Base-by-base conservation (phyloP, 2,888 invertebrate genomes). In the Keiferia lycopersicella region DNA sequence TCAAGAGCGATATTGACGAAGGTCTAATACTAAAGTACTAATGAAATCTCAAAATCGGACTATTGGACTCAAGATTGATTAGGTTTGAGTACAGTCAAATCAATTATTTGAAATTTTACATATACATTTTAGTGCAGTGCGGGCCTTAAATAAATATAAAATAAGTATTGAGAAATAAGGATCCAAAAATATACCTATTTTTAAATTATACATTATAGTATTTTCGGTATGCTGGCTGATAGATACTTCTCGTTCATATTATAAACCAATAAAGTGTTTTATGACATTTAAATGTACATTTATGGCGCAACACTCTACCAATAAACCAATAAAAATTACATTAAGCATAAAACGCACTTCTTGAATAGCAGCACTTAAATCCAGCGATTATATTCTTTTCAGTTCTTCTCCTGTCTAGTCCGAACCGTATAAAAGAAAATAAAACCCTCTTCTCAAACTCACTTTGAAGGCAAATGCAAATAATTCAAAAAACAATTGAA, bases 401-500 rank as follows among this genome's bases (percentile, higher is more conserved):
- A 7, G 16, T 16, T 45, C 45, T 45, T 45, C n/a, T 45, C 45
- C 16, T 45, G 45, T 45, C 45, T 45, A 45, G 45, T 20, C 50
- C 6, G 50, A 50, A 18, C 20, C 50, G 20, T 50, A 50, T 20
- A 50, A 50, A 50, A 20, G 45, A 8, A 45, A 45, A 45, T 45
- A 45, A 45, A 16, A 45, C 45, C n/a, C 45, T 45, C 45, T 16
- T 16, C 16, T 8, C n/a, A 45, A 45, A 45, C 16, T 45, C 45
- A 45, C 45, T 50, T 50, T 18, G 20, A 10, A 50, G 20, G 20
- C 50, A 12, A 39, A 20, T 22, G 41, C 41, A 59, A 59, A 59
- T 22, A 59, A 39, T 59, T 41, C 22, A 41, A 59, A 56, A 59
- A 59, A 59, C 59, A 41, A 41, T 41, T 22, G 7, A 41, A 58